phyloP scores from a whole-genome alignment of 1,140 invertebrate species.

The Episyrphus balteatus region DNA sequence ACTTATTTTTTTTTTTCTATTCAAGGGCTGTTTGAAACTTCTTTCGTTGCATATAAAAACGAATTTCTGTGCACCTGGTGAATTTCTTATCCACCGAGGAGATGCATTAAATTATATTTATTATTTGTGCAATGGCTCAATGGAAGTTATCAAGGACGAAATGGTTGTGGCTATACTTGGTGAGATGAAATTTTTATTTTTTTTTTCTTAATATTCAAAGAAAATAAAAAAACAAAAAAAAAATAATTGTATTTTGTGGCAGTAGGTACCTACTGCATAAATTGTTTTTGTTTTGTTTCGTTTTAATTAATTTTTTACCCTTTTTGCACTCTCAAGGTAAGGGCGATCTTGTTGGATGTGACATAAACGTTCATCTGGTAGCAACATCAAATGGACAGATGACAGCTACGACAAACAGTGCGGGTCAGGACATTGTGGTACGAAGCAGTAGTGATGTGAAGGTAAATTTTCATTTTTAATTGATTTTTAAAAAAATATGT shows the following conservation, averaged over 20 bases:
- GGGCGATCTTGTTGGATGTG: slow-evolving; percentile 90
- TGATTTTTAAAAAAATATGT: too few relatives aligned
- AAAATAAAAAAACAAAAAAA: too few relatives aligned
- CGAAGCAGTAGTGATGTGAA: slow-evolving; percentile 91
- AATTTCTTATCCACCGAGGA: slow-evolving; percentile 92
- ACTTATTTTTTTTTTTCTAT: too few relatives aligned
- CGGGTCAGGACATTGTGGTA: slow-evolving; percentile 64
- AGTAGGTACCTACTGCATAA: neutral
- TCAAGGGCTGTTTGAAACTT: slow-evolving; percentile 77
- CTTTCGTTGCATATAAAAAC: slow-evolving; percentile 80
- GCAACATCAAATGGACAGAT: slow-evolving; percentile 44
- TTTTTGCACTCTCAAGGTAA: slow-evolving; percentile 65
- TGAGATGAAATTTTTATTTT: slow-evolving; percentile 40
- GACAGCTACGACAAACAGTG: slow-evolving; percentile 38
- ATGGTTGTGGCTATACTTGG: slow-evolving; percentile 98
- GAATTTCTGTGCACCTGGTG: slow-evolving; percentile 92
- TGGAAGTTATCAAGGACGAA: slow-evolving; percentile 95
- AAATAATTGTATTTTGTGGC: neutral
- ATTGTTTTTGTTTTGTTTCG: neutral
- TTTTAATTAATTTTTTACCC: neutral
- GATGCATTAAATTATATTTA: slow-evolving; percentile 94
- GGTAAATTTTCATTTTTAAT: slow-evolving; percentile 29
- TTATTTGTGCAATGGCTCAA: slow-evolving; percentile 93
- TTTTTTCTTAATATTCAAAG: too few relatives aligned
- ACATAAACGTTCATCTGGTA: slow-evolving; percentile 71